These are phyloP conservation scores for Sepioteuthis lessoniana DNA, from an alignment of 2,888 invertebrate species.

Conservation along the genomic window DNA sequence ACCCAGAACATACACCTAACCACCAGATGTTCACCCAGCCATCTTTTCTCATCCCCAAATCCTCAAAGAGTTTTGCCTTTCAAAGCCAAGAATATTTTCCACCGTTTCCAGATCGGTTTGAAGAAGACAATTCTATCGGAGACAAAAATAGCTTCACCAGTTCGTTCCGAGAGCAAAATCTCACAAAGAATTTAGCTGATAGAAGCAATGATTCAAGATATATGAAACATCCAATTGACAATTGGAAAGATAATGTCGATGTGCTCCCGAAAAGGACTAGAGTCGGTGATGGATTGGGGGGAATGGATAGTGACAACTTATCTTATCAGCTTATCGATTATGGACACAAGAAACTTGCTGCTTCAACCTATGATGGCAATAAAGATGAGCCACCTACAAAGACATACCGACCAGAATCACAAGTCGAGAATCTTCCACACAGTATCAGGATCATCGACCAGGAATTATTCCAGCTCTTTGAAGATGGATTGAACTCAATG, in stretches of 20 bases:
- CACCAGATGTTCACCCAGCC: not conserved
- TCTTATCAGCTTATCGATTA: not conserved
- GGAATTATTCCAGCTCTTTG: not conserved
- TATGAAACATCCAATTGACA: not conserved
- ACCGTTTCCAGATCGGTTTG: not conserved
- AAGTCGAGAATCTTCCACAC: not conserved
- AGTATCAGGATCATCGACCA: not conserved
- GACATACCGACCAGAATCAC: not conserved
- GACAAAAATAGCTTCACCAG: not conserved
- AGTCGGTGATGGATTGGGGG: no score
- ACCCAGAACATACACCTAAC: not conserved
- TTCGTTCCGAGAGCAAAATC: not conserved
- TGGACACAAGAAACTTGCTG: not conserved
- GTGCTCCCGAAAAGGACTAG: no score
- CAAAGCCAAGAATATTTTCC: not conserved
- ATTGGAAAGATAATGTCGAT: not conserved
- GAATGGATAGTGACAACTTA: not conserved
- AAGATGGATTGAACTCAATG: not conserved
- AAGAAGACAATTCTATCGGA: not conserved
- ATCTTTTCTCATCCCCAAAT: not conserved
- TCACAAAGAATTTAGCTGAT: not conserved
- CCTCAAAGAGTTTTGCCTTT: not conserved
- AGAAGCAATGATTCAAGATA: not conserved
- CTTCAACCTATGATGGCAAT: not conserved
- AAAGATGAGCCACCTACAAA: not conserved